phyloP scores from a whole-genome alignment of 2,888 invertebrate genomes.

The Carabus problematicus region DNA sequence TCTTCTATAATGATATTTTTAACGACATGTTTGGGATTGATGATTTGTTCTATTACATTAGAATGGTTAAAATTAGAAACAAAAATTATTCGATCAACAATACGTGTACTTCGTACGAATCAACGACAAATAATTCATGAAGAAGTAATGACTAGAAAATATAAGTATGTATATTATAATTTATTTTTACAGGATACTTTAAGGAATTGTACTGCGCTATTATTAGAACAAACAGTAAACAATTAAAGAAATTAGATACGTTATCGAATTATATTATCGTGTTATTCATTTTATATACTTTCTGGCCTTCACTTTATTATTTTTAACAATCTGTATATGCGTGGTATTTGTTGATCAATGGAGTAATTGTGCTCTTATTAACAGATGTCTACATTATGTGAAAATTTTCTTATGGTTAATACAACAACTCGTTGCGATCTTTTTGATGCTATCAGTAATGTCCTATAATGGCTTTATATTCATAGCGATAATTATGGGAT shows the following conservation, averaged over 20 bases:
- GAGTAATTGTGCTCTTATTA: slow-evolving; percentile 2
- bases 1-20: slow-evolving; percentile 63
- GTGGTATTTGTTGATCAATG: too few relatives aligned
- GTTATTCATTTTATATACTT: too few relatives aligned
- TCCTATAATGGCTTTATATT: slow-evolving; percentile 73
- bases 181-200: too few relatives aligned
- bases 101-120: slow-evolving; percentile 55
- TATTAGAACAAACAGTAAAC: slow-evolving; percentile 30
- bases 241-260: background rate
- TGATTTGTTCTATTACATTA: slow-evolving; percentile 67
- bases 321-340: too few relatives aligned
- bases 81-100: slow-evolving; percentile 57
- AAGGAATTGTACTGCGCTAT: background rate
- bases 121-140: slow-evolving; percentile 60
- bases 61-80: slow-evolving; percentile 65
- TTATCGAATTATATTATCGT: background rate
- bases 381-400: slow-evolving; percentile 53
- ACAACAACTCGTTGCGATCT: slow-evolving; percentile 66
- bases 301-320: too few relatives aligned
- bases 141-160: slow-evolving; percentile 46
- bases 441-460: slow-evolving; percentile 79
- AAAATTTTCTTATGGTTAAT: slow-evolving; percentile 56
- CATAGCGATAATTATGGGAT: slow-evolving; percentile 70
- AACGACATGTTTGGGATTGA: slow-evolving; percentile 66
- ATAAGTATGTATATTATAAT: background rate